These are phyloP conservation scores for Dichetophora obliterata DNA, from an alignment of 2,888 invertebrate species.

Conservation along the genomic window DNA sequence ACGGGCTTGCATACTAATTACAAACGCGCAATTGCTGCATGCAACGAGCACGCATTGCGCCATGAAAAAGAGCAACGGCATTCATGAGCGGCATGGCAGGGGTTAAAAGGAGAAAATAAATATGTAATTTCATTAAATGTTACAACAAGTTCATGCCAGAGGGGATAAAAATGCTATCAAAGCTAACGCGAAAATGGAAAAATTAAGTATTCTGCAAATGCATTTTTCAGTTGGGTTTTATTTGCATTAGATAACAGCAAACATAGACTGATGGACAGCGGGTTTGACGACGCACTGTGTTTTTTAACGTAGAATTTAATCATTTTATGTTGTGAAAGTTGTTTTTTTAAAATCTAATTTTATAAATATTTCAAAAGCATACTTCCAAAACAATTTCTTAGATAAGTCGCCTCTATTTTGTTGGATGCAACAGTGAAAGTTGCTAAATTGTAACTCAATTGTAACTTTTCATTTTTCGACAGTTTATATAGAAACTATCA, in stretches of 20 bases:
- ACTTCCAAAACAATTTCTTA: no score
- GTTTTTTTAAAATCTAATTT: no score
- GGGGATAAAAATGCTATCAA: not conserved
- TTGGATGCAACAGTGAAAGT: no score
- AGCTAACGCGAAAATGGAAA: not conserved
- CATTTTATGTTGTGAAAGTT: no score
- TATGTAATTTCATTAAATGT: not conserved
- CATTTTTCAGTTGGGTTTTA: slow-evolving; percentile 31
- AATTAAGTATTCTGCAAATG: slow-evolving; percentile 11
- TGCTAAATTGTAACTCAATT: no score
- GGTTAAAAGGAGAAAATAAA: slow-evolving; percentile 1
- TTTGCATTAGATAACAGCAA: slow-evolving; percentile 30
- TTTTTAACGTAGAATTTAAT: no score
- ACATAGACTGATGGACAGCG: not conserved
- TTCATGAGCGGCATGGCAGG: not conserved
- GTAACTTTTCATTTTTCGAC: no score
- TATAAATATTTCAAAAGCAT: no score
- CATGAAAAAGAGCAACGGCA: not conserved
- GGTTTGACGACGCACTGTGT: no score
- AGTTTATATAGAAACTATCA: no score
- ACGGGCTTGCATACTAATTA: slow-evolving; percentile 15
- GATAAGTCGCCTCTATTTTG: no score
- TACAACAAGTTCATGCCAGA: not conserved
- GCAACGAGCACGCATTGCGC: not conserved
- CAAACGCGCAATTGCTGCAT: slow-evolving; percentile 1